A percentile compares a stretch with the other conserved stretches of the same genome.
phyloP scores from a whole-genome alignment of 1,140 invertebrate species.

The Stratiolaelaps scimitus region DNA sequence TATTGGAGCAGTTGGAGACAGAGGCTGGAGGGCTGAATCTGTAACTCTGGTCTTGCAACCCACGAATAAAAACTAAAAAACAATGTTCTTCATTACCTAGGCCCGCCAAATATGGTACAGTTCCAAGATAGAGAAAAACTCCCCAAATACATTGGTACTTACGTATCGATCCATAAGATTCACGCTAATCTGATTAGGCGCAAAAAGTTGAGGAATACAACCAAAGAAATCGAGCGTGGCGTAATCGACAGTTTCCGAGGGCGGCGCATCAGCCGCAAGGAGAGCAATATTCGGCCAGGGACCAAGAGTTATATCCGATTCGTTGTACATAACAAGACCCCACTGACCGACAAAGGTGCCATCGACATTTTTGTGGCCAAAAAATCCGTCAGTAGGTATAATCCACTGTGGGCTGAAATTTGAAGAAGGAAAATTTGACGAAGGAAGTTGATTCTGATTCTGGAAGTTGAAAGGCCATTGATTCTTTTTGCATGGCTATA shows the following conservation, averaged over 20 bases:
- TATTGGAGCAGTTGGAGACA: no score
- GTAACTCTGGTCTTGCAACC: no score
- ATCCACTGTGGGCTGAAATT: not conserved
- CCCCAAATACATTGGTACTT: not conserved
- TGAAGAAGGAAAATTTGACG: no score
- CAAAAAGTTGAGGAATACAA: not conserved
- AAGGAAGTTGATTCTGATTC: no score
- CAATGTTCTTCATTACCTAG: no score
- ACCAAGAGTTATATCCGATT: not conserved
- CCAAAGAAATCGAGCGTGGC: conserved; percentile 6
- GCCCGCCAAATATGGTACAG: no score
- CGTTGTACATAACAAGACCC: conserved; percentile 7
- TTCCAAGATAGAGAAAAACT: no score
- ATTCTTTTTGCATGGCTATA: no score
- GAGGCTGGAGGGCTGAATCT: no score
- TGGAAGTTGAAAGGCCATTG: no score
- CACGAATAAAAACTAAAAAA: no score
- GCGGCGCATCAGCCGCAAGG: not conserved
- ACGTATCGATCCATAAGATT: conserved; percentile 11
- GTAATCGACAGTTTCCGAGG: not conserved
- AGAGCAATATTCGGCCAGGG: not conserved
- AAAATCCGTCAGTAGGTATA: conserved; percentile 5
- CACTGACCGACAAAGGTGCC: conserved; percentile 5
- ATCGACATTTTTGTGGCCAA: conserved; percentile 5
- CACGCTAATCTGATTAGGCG: not conserved